Evolutionary conservation across 2,888 invertebrate genomes (phyloP).

Genomic region (Malthinus flaveolus): DNA sequence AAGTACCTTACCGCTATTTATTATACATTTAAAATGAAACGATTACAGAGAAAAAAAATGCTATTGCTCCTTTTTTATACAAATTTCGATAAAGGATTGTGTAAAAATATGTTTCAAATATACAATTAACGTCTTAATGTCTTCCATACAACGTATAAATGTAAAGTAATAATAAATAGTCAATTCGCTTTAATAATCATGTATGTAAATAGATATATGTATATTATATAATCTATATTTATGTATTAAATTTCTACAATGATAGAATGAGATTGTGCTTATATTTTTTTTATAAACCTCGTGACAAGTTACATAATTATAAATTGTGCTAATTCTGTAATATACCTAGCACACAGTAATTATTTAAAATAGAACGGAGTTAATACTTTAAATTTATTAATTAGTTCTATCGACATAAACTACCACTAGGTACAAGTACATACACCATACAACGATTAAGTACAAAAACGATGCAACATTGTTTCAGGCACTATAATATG

Average conservation of each 20-base stretch:
- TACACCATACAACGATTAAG: slow-evolving; percentile 20
- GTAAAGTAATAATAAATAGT: slow-evolving; percentile 2
- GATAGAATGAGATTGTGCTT: slow-evolving; percentile 20
- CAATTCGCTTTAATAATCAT: slow-evolving; percentile 7
- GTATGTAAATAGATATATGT: slow-evolving; percentile 16
- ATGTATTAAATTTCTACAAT: slow-evolving; percentile 15
- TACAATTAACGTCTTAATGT: slow-evolving; percentile 16
- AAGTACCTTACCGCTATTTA: background rate
- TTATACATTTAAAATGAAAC: background rate
- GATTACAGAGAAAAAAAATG: slow-evolving; percentile 6
- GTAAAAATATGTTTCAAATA: slow-evolving; percentile 23
- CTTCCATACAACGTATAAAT: slow-evolving; percentile 9
- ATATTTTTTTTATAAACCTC: slow-evolving; percentile 15
- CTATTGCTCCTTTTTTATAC: slow-evolving; percentile 16
- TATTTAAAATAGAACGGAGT: slow-evolving; percentile 22
- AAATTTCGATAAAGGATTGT: slow-evolving; percentile 21
- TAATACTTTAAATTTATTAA: slow-evolving; percentile 13
- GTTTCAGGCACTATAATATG: slow-evolving; percentile 33
- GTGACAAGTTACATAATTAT: slow-evolving; percentile 11
- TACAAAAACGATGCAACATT: slow-evolving; percentile 20
- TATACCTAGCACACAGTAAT: slow-evolving; percentile 18
- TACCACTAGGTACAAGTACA: slow-evolving; percentile 14
- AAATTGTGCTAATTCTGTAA: slow-evolving; percentile 21
- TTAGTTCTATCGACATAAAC: slow-evolving; percentile 15
- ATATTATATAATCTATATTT: slow-evolving; percentile 7